Conservation (phyloP, 2,113 vertebrate genomes). For the Zootoca vivipara region DNA sequence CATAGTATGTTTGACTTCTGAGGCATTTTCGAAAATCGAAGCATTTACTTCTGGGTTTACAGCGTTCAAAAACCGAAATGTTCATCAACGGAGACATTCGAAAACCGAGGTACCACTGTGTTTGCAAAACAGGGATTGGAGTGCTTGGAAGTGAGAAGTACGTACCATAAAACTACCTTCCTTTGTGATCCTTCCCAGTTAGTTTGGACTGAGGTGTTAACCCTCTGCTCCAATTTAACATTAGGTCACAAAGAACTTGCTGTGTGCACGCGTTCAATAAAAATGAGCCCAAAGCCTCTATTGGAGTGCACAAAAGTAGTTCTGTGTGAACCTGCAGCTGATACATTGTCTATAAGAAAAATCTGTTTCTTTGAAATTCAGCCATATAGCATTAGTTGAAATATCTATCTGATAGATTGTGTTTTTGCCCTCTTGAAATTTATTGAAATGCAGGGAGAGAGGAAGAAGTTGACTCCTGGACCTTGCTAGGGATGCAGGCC, state of each 20-base stretch:
- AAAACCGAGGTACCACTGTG: too few relatives aligned
- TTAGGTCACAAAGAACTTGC: not conserved
- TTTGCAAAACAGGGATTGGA: not conserved
- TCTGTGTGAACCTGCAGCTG: not conserved
- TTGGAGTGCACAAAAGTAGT: not conserved
- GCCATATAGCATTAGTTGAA: conserved; percentile 26
- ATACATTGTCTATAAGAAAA: not conserved
- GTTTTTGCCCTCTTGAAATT: conserved; percentile 11
- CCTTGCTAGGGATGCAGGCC: not conserved
- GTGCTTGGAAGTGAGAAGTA: not conserved
- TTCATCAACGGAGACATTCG: too few relatives aligned
- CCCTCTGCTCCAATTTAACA: not conserved
- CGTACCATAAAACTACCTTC: too few relatives aligned
- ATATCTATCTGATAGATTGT: conserved; percentile 13
- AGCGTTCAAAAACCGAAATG: too few relatives aligned
- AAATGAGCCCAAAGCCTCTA: too few relatives aligned
- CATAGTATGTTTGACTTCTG: too few relatives aligned
- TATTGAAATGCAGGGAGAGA: not conserved
- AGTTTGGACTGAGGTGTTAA: not conserved
- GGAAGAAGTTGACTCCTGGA: not conserved
- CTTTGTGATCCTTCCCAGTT: not conserved
- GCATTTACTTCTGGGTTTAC: too few relatives aligned
- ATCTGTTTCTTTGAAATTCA: not conserved
- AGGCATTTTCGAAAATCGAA: too few relatives aligned
- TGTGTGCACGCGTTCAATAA: too few relatives aligned